phyloP scores from a whole-genome alignment of 2,888 invertebrate genomes.

The Megastigmus dorsalis region DNA sequence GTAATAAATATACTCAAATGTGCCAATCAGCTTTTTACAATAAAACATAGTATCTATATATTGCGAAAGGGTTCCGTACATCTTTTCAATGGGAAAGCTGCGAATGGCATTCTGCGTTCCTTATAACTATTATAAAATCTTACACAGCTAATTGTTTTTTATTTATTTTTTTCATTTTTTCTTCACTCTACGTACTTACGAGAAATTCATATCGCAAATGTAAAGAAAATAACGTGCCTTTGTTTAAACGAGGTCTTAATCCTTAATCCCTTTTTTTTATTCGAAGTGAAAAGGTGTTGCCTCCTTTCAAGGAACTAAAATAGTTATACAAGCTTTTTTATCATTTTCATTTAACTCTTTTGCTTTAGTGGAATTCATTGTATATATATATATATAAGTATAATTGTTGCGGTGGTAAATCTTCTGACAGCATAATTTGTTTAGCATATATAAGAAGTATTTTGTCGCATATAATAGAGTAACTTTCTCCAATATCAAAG shows the following conservation, averaged over 20 bases:
- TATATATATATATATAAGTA: too few species aligned
- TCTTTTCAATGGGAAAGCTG: conserved; percentile 11
- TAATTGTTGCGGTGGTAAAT: not conserved
- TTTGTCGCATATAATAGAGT: not conserved
- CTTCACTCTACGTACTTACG: not conserved
- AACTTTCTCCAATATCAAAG: conserved; percentile 22
- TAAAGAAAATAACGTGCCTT: not conserved
- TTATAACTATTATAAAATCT: conserved; percentile 28
- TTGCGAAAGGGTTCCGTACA: conserved; percentile 5
- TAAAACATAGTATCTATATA: conserved; percentile 23
- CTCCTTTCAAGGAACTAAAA: not conserved
- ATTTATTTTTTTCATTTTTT: too few species aligned
- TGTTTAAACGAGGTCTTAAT: not conserved
- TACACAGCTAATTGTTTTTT: not conserved
- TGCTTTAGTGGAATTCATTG: too few species aligned
- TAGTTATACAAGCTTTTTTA: not conserved
- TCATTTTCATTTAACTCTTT: not conserved
- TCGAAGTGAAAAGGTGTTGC: not conserved
- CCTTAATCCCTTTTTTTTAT: not conserved
- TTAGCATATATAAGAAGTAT: not conserved
- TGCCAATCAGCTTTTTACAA: conserved; percentile 22
- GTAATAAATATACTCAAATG: not conserved
- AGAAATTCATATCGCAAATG: conserved; percentile 17
- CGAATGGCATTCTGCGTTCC: not conserved
- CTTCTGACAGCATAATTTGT: not conserved